Base-by-base conservation (phyloP, 2,113 vertebrate genomes). In the Labrus mixtus region DNA sequence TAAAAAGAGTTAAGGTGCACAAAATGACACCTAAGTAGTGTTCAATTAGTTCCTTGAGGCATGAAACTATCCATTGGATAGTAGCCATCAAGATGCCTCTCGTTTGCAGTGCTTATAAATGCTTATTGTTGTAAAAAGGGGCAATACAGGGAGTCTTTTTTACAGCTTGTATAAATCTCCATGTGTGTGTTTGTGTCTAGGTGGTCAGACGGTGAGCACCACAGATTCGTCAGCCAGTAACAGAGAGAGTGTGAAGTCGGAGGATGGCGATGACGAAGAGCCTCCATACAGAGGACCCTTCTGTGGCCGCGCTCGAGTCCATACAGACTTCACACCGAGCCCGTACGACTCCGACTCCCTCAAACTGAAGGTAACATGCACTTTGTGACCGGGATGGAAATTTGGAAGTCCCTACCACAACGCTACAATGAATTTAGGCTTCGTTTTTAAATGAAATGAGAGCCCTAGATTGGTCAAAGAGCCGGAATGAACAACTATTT, bases 151-250 rank as follows among this genome's bases (percentile, higher is more conserved):
- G 4, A 48, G 15, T 48, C 41, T 15, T 68, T 76, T 37, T 61
- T 45, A 19, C 17, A 17, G 56, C 57, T 70, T 61, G 8, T 80
- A 13, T 58, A 56, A 54, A 57, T 36, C 15, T 71, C 0, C 39
- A 4, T 58, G 22, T 76, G 12, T 63, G 36, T 75, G 36, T 83
- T 8, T 79, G 39, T 53, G 62, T 83, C 1, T 84, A 99, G 98
- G 98, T 86, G 98, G 98, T 73, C 98, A 99, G 85, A 99, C 98
- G 0, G 97, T 99, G 39, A 99, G 98, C 81, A 99, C 98, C 73
- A 99, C 98, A 0, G 98, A 99, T 86, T 99, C 98, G 6, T 99
- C 98, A 11, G 95, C 98, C 85, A 99, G 97, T 89, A 99, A 99
- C 94, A 93, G 98, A 67, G 98, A 99, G 68, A 99, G 98, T 0